Evolutionary conservation across 2,113 vertebrate species (phyloP).

Genomic region (Callorhinus ursinus): DNA sequence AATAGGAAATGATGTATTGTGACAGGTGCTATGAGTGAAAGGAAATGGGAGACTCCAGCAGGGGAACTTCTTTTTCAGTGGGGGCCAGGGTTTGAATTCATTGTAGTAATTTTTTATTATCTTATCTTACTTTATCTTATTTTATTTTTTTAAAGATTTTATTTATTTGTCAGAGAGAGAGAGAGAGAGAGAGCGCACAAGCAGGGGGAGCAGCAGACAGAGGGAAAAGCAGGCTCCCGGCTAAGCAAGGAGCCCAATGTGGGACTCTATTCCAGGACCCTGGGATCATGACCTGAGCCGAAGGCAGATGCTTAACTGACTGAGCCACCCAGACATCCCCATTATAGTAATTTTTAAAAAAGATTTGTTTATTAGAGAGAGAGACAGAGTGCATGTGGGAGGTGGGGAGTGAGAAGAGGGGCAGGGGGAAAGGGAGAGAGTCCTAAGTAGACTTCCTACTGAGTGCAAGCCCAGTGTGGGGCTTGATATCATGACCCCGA

Average conservation of each 20-base stretch:
- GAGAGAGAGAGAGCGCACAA: neutral
- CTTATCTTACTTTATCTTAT: too few species aligned
- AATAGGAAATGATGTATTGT: slow-evolving; percentile 1
- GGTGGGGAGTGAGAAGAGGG: neutral
- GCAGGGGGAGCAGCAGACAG: neutral
- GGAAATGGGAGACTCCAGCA: neutral
- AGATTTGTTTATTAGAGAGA: neutral
- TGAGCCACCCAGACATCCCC: neutral
- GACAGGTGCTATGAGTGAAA: neutral
- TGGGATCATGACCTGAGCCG: neutral
- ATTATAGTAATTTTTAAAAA: neutral
- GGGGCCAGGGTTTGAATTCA: neutral
- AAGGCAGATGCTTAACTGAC: neutral
- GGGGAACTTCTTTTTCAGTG: neutral
- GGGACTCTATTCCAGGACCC: neutral
- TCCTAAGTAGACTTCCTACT: neutral
- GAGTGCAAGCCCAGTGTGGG: neutral
- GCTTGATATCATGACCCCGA: neutral
- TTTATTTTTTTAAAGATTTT: neutral
- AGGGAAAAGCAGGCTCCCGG: neutral
- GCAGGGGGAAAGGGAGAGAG: neutral
- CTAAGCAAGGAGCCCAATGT: neutral
- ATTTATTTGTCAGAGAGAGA: neutral
- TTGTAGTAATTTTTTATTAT: neutral
- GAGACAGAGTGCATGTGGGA: neutral